Evolutionary conservation across 2,888 invertebrate species (phyloP).

Genomic region (Mechanitis messenoides): DNA sequence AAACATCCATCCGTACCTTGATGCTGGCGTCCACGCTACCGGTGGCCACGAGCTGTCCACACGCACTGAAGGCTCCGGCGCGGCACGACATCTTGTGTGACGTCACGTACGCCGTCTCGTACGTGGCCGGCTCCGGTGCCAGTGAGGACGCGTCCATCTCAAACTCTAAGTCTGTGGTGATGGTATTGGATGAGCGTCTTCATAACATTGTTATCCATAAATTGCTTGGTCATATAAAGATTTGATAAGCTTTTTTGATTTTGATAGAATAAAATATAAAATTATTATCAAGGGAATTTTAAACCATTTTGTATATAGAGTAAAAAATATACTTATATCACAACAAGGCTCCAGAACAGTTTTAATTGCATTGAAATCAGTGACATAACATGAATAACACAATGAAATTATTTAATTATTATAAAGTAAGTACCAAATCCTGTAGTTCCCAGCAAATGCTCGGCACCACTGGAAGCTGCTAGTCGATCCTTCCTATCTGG

Average conservation of each 20-base stretch:
- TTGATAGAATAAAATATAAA: too few relatives aligned
- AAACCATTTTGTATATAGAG: too few relatives aligned
- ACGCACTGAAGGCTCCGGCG: constrained; percentile 95
- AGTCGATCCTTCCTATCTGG: constrained; percentile 82
- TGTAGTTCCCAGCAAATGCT: constrained; percentile 78
- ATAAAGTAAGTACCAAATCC: constrained; percentile 76
- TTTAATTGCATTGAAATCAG: too few relatives aligned
- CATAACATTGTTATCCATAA: neutral
- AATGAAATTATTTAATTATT: neutral
- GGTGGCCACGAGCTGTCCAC: constrained; percentile 97
- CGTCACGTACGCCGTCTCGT: constrained; percentile 99
- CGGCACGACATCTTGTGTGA: constrained; percentile 98
- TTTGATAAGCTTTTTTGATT: too few relatives aligned
- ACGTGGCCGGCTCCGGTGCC: constrained; percentile 97
- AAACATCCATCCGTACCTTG: constrained; percentile 76
- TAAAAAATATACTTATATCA: too few relatives aligned
- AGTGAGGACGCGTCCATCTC: constrained; percentile 95
- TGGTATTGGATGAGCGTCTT: neutral
- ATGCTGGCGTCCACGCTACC: constrained; percentile 99
- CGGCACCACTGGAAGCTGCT: constrained; percentile 69
- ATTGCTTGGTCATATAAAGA: neutral
- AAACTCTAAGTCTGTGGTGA: constrained; percentile 87
- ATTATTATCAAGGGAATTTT: too few relatives aligned
- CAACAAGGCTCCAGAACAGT: too few relatives aligned
- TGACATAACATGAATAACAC: too few relatives aligned